Conservation (phyloP, 2,888 invertebrate species). For the Pollenia amentaria region DNA sequence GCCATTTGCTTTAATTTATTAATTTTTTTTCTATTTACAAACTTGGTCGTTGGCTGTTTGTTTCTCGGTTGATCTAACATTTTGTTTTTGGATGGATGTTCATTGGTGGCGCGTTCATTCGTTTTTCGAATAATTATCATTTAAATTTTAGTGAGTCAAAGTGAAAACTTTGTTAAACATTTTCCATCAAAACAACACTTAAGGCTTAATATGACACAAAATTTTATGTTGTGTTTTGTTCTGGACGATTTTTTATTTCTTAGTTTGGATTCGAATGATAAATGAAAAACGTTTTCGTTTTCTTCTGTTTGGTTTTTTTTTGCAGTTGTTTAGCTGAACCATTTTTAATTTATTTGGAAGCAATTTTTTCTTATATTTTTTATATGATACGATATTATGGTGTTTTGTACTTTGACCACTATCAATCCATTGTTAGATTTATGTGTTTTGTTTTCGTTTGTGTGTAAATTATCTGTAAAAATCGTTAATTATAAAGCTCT, state of each 20-base stretch:
- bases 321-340: slow-evolving; percentile 77
- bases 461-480: slow-evolving; percentile 59
- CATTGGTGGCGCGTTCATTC: slow-evolving; percentile 69
- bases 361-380: slow-evolving; percentile 34
- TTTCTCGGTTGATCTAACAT: slow-evolving; percentile 48
- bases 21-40: slow-evolving; percentile 27
- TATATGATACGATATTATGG: neutral
- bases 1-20: slow-evolving; percentile 5
- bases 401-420: slow-evolving; percentile 19
- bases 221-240: slow-evolving; percentile 75
- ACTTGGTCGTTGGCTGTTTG: slow-evolving; percentile 11
- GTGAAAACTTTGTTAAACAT: slow-evolving; percentile 81
- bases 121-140: slow-evolving; percentile 79
- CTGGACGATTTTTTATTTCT: slow-evolving; percentile 20
- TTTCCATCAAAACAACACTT: slow-evolving; percentile 75
- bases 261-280: slow-evolving; percentile 77
- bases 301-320: slow-evolving; percentile 24
- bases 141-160: slow-evolving; percentile 78
- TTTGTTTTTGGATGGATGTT: slow-evolving; percentile 60
- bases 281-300: slow-evolving; percentile 77
- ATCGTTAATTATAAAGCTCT: slow-evolving; percentile 54
- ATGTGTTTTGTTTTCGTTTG: slow-evolving; percentile 4
- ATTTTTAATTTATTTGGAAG: slow-evolving; percentile 78
- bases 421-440: slow-evolving; percentile 3
- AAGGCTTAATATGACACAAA: slow-evolving; percentile 82